Conservation (phyloP, 2,113 vertebrate species). For the Crotalus tigris region DNA sequence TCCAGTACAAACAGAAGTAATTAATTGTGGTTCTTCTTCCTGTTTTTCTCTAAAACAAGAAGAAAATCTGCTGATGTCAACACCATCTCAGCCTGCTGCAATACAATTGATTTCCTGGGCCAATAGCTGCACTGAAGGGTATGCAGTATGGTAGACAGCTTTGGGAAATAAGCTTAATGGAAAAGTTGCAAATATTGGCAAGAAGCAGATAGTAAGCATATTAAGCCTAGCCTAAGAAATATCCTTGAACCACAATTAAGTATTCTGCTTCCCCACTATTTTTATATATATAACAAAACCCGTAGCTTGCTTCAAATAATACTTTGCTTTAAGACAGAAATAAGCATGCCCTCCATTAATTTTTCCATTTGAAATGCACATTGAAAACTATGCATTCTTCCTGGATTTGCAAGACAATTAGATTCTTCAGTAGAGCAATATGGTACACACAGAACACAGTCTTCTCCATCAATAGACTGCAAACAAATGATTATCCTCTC, state of each 20-base stretch:
- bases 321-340: background rate
- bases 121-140: constrained; percentile 9
- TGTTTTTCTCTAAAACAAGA: constrained; percentile 1
- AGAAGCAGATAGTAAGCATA: background rate
- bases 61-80: constrained; percentile 13
- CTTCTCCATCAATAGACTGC: background rate
- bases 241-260: background rate
- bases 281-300: background rate
- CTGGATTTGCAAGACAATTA: background rate
- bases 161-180: background rate
- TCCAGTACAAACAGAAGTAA: constrained; percentile 56
- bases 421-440: background rate
- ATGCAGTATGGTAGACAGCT: background rate
- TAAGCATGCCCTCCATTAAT: background rate
- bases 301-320: background rate
- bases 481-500: background rate
- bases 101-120: constrained; percentile 35
- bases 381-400: background rate
- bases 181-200: background rate
- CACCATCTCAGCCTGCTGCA: constrained; percentile 17
- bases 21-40: constrained; percentile 59
- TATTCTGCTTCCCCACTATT: background rate
- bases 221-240: background rate
- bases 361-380: background rate
- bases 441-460: background rate